Evolutionary conservation across 2,888 invertebrate species (phyloP), one percentile per base, ranked within the genome.

Genomic region (Macroteleia sp.): DNA sequence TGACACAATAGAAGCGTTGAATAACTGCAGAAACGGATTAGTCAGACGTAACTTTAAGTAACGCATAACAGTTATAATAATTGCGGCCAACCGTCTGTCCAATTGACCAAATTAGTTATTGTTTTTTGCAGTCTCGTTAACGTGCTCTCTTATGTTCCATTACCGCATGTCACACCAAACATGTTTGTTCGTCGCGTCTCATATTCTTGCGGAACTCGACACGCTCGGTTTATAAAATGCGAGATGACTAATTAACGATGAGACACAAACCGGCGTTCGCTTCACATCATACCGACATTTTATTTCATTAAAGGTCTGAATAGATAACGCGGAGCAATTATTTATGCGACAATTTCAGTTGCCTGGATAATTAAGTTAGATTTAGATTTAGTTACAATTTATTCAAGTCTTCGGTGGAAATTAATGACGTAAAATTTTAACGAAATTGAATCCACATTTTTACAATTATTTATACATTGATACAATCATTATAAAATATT

Each of bases 91-190:
- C n/a, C 80, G 66, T 78, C 70, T 77, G 76, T 61, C 82, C 83
- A 87, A 88, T 88, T 88, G 85, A 76, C 67, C 70, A 77, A 82
- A 83, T 82, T 82, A 77, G 69, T 82, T 77, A 56, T 17, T 52
- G 42, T 54, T 74, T 77, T 76, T 67, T 57, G 41, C 69, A 62
- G 50, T 42, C 69, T 70, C 42, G 69, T 69, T 76, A 69, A 20
- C 48, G 22, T 25, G 8, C 41, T 19, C 59, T 44, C 39, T 61
- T 57, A 30, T 54, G 39, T 34, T 41, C 20, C 50, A 41, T 48
- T 57, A 25, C 57, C 64, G 62, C 62, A 10, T 36, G 32, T 71
- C 54, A 54, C 46, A 46, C 32, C 32, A 75, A 62, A 62, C 57
- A 50, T 62, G 62, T 69, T 69, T 36, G 56, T 50, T 50, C 50